A percentile compares a stretch with the other conserved stretches of the same genome.
phyloP scores from a whole-genome alignment of 2,888 invertebrate genomes.

The Branchellion lobata region DNA sequence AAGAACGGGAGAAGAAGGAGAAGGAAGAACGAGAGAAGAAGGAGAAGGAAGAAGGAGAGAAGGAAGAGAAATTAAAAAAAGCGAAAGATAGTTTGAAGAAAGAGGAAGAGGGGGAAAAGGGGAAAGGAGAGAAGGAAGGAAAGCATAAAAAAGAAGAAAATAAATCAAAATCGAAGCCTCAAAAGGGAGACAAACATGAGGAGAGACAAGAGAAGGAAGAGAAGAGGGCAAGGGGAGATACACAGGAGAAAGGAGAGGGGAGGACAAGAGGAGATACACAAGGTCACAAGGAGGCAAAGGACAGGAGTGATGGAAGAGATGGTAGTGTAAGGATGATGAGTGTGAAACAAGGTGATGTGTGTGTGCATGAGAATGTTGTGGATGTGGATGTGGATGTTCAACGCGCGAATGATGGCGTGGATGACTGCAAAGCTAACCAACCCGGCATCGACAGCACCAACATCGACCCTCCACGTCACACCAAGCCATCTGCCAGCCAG shows the following conservation, averaged over 20 bases:
- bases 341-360: background rate
- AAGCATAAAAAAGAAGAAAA: background rate
- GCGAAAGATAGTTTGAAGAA: background rate
- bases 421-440: background rate
- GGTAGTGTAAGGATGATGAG: background rate
- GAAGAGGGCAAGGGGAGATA: conserved; percentile 45
- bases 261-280: background rate
- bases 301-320: conserved; percentile 60
- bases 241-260: background rate
- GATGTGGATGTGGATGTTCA: no score
- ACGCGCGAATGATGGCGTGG: no score
- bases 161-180: background rate
- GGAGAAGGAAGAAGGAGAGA: background rate
- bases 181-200: background rate
- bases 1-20: background rate
- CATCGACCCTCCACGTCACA: background rate
- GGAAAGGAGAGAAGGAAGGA: conserved; percentile 1
- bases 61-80: background rate
- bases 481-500: no score
- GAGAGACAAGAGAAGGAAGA: background rate
- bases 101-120: background rate
- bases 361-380: background rate
- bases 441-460: background rate
- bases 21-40: background rate
- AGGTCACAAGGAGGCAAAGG: conserved; percentile 65